A percentile compares a stretch with the other conserved stretches of the same genome.
Conservation (phyloP, 2,113 vertebrate species). For the Sigmodon hispidus region DNA sequence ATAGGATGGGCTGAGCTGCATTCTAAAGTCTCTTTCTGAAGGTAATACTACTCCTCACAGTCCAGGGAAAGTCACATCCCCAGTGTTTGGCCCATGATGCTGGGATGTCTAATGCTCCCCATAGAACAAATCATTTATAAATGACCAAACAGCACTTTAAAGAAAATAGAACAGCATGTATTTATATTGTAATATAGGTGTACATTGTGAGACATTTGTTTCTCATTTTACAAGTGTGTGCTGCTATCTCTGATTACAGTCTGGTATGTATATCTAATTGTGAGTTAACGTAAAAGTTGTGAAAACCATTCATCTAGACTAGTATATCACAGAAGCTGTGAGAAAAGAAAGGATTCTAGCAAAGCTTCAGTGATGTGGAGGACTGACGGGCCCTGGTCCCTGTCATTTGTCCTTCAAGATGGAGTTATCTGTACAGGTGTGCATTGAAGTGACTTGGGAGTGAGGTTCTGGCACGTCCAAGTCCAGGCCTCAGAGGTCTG, state of each 20-base stretch:
- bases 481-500: neutral
- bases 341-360: neutral
- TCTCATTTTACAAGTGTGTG: conserved; percentile 26
- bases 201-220: conserved; percentile 2
- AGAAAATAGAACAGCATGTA: neutral
- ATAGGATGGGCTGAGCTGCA: neutral
- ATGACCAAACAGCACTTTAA: neutral
- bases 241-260: neutral
- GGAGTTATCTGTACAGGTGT: no score
- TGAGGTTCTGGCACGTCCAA: neutral
- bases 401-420: neutral
- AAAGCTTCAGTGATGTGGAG: neutral
- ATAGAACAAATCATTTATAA: neutral
- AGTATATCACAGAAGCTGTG: neutral
- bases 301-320: neutral
- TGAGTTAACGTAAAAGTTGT: neutral
- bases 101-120: neutral
- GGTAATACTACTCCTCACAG: neutral
- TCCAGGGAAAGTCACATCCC: neutral
- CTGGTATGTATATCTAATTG: conserved; percentile 24
- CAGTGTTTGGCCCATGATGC: neutral
- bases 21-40: conserved; percentile 30
- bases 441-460: neutral
- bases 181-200: neutral
- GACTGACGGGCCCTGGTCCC: neutral